Conservation (phyloP, 1,140 invertebrate species). For the Pissodes strobi region DNA sequence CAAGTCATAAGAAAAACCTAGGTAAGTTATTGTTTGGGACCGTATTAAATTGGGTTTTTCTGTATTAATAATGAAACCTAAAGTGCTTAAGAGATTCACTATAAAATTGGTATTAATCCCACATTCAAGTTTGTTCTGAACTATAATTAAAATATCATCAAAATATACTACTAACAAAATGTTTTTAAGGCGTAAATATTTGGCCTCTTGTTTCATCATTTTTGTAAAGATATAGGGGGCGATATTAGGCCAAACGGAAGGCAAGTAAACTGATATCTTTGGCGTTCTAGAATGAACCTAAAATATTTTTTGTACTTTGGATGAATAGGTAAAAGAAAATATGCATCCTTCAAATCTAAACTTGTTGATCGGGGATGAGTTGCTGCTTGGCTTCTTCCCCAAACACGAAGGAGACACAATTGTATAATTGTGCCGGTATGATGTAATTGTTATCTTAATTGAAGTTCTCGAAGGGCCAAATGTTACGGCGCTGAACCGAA, state of each 20-base stretch:
- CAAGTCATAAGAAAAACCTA: no score
- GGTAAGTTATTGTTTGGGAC: no score
- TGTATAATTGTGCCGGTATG: no score
- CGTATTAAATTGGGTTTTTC: background rate
- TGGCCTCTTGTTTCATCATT: conserved; percentile 13
- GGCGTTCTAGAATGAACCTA: background rate
- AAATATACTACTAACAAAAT: no score
- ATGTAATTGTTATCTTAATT: no score
- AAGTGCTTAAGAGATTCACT: conserved; percentile 34
- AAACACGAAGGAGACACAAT: no score
- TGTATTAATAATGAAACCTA: conserved; percentile 31
- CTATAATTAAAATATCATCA: conserved; percentile 32
- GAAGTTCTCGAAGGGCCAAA: no score
- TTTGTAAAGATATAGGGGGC: conserved; percentile 17
- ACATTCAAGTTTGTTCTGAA: conserved; percentile 17
- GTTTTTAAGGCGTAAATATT: conserved; percentile 11
- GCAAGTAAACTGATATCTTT: conserved; percentile 11
- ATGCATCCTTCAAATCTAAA: no score
- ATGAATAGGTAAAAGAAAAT: conserved; percentile 7
- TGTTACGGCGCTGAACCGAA: no score
- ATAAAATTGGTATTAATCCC: conserved; percentile 19
- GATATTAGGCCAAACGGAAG: no score
- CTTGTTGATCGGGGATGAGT: no score
- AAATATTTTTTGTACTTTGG: conserved; percentile 17
- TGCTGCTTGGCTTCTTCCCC: no score